phyloP scores from a whole-genome alignment of 2,113 vertebrate genomes.

The Peromyscus polionotus region DNA sequence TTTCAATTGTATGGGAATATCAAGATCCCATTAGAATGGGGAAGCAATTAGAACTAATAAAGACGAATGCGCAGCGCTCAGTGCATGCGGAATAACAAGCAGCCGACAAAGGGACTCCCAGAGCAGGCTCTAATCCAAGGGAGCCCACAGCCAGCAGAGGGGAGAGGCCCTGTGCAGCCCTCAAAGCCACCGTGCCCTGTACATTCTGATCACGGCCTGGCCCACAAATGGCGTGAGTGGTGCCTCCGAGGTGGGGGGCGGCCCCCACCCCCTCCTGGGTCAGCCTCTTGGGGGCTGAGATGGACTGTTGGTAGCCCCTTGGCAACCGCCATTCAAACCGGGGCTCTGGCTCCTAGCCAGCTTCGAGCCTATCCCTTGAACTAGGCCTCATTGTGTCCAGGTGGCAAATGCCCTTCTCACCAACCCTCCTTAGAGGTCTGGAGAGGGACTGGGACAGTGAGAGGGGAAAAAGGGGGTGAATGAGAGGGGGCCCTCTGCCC shows the following conservation, averaged over 20 bases:
- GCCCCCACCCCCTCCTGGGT: neutral
- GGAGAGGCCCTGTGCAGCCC: conserved; percentile 75
- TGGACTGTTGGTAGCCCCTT: conserved; percentile 72
- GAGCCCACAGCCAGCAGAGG: conserved; percentile 78
- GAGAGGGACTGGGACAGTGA: conserved; percentile 46
- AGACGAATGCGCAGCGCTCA: conserved; percentile 87
- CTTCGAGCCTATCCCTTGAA: conserved; percentile 41
- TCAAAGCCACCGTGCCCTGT: conserved; percentile 67
- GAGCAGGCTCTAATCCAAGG: conserved; percentile 86
- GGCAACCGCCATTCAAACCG: conserved; percentile 75
- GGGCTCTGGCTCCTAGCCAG: neutral
- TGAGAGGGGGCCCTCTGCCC: conserved; percentile 10
- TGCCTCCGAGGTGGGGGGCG: neutral
- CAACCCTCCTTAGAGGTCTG: conserved; percentile 71
- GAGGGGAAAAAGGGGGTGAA: conserved; percentile 18
- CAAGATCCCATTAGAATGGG: conserved; percentile 90
- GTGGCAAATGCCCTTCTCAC: conserved; percentile 80
- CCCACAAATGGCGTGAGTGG: conserved; percentile 44
- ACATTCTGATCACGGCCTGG: conserved; percentile 77
- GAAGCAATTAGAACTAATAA: conserved; percentile 93
- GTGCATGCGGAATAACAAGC: conserved; percentile 88
- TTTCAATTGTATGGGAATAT: conserved; percentile 90
- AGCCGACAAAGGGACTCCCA: conserved; percentile 85
- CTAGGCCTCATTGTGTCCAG: conserved; percentile 83
- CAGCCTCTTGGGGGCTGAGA: conserved; percentile 55